Evolutionary conservation across 2,113 vertebrate species (phyloP).

Genomic region (Lucifuga dentata): DNA sequence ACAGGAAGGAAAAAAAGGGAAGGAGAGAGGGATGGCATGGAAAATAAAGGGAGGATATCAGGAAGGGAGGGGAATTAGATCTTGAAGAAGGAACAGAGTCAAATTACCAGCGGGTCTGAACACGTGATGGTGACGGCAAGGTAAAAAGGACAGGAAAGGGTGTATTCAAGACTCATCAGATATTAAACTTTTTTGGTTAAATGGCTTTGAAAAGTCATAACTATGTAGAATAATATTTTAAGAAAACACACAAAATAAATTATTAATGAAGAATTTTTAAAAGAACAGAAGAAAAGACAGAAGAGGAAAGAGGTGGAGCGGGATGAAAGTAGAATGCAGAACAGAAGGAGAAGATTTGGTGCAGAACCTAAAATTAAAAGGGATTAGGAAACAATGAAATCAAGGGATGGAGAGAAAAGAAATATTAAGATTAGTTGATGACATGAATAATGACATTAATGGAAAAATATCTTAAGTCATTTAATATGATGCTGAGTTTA

Average conservation of each 20-base stretch:
- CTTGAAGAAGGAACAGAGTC: slow-evolving; percentile 19
- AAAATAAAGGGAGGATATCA: slow-evolving; percentile 22
- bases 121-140: too few relatives aligned
- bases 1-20: too few relatives aligned
- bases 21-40: slow-evolving; percentile 1
- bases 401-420: slow-evolving; percentile 55
- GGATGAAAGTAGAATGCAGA: slow-evolving; percentile 55
- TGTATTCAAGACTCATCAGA: neutral
- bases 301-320: slow-evolving; percentile 34
- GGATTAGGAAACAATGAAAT: slow-evolving; percentile 33
- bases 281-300: slow-evolving; percentile 38
- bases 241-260: slow-evolving; percentile 5
- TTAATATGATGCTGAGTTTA: too few relatives aligned
- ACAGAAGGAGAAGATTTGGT: slow-evolving; percentile 45
- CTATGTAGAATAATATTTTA: neutral
- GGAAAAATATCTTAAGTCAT: slow-evolving; percentile 3
- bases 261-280: slow-evolving; percentile 1
- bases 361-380: slow-evolving; percentile 46
- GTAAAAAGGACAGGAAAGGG: too few relatives aligned
- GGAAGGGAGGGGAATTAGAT: slow-evolving; percentile 23
- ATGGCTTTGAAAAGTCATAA: neutral
- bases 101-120: slow-evolving; percentile 14
- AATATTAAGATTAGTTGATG: slow-evolving; percentile 47
- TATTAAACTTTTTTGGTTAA: neutral
- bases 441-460: slow-evolving; percentile 24